Evolutionary conservation across 2,797 vertebrate species (phyloP), one percentile per base, ranked within the genome.

Genomic region (Hozukius guyotensis): DNA sequence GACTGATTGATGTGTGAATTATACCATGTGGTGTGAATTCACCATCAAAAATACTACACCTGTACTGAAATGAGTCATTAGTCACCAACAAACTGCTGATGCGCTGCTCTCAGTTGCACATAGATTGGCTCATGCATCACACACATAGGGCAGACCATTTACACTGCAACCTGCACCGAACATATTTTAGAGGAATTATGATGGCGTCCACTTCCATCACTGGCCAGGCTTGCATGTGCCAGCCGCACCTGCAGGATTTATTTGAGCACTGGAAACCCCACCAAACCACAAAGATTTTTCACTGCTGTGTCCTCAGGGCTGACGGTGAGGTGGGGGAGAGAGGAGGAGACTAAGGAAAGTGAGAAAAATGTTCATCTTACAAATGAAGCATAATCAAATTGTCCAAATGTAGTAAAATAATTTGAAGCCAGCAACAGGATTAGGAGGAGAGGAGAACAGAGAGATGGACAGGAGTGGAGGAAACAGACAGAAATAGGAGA

Each of bases 171-270:
- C 24, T 22, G 34, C 65, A 34, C 64, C 5, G 57, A 73, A 42
- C 29, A 55, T 57, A 34, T 74, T 76, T 55, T 22, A 57, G 32
- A 49, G 34, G 62, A 56, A 78, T 12, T 38, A 61, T 8, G 13
- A 69, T n/a, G 11, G 10, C 11, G 13, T 71, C 29, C 60, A 38
- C 32, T 38, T 67, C 27, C 8, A 70, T 82, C 52, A 62, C 57
- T 65, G 68, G 59, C 14, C 16, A 4, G 34, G 49, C 61, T 65
- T 65, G n/a, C 9, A 32, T n/a, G 57, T 80, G 69, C 57, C 31
- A n/a, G 46, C 63, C 71, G 29, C 70, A 82, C 49, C 66, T 52
- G 31, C 32, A 42, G 52, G 70, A 75, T 75, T 81, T 66, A 62
- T 72, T 56, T 0, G 2, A 72, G 31, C 38, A 3, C 38, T 66